These are phyloP conservation scores for Drosophila littoralis DNA, from an alignment of 1,140 invertebrate genomes.

Conservation along the genomic window DNA sequence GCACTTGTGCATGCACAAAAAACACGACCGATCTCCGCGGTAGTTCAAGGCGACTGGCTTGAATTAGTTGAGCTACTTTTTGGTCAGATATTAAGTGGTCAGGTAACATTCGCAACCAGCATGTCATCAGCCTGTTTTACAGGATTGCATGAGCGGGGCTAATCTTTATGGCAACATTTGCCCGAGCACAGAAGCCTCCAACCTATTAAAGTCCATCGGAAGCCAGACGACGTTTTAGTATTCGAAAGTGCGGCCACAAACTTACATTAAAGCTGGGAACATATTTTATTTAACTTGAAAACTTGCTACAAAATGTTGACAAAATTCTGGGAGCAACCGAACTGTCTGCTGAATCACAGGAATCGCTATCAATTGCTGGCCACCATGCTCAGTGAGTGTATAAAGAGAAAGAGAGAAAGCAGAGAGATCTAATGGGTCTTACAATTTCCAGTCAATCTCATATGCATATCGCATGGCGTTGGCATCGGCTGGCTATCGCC, in stretches of 20 bases:
- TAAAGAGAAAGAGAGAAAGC: too few species aligned
- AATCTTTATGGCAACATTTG: slow-evolving; percentile 30
- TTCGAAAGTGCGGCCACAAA: not conserved
- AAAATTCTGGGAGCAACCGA: slow-evolving; percentile 39
- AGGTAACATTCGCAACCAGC: not conserved
- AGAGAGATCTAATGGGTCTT: too few species aligned
- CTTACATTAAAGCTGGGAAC: not conserved
- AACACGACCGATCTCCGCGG: too few species aligned
- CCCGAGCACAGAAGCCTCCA: not conserved
- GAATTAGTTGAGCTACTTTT: not conserved
- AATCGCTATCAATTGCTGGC: slow-evolving; percentile 67
- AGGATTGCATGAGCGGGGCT: not conserved
- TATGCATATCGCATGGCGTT: slow-evolving; percentile 67
- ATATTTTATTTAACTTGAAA: not conserved
- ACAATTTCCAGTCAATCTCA: slow-evolving; percentile 52
- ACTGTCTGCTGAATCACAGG: slow-evolving; percentile 63
- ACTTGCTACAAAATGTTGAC: slow-evolving; percentile 39
- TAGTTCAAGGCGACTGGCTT: not conserved
- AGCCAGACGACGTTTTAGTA: slow-evolving; percentile 7
- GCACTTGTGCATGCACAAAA: too few species aligned
- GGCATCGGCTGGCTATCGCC: slow-evolving; percentile 71
- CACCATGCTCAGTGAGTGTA: slow-evolving; percentile 57
- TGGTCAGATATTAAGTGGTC: not conserved
- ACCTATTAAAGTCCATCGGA: slow-evolving; percentile 24
- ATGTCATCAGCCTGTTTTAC: slow-evolving; percentile 5